Percentiles rank a stretch among this genome's conserved stretches.
Evolutionary conservation across 2,113 vertebrate genomes (phyloP).

Genomic region (Edolisoma coerulescens): DNA sequence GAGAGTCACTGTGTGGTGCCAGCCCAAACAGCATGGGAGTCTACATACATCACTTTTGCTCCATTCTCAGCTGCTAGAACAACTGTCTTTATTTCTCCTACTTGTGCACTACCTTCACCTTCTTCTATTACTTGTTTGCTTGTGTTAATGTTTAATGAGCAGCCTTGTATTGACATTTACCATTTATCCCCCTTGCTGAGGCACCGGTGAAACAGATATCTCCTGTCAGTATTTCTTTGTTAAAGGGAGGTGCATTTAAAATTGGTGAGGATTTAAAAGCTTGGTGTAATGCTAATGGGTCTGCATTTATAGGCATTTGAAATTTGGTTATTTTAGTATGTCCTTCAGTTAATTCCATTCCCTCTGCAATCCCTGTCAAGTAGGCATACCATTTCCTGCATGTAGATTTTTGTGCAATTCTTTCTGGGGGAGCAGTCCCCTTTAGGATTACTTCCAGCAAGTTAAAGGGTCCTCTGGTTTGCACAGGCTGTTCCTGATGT

Average conservation of each 20-base stretch:
- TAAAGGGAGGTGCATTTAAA: neutral
- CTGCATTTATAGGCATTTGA: neutral
- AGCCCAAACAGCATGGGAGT: neutral
- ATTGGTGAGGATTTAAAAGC: neutral
- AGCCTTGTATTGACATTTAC: neutral
- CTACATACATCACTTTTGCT: neutral
- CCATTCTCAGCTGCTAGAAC: neutral
- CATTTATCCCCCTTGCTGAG: neutral
- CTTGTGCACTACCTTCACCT: neutral
- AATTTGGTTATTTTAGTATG: neutral
- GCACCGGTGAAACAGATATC: neutral
- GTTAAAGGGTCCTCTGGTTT: neutral
- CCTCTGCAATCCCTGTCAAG: neutral
- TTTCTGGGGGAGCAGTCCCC: neutral
- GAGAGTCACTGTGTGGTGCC: neutral
- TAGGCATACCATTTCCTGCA: neutral
- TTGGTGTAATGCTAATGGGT: neutral
- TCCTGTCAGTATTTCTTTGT: neutral
- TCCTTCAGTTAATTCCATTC: neutral
- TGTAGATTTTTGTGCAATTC: neutral
- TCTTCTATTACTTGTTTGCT: neutral
- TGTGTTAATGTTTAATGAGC: neutral
- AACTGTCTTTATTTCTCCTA: neutral
- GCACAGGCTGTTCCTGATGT: neutral
- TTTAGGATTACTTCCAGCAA: neutral